phyloP scores from a whole-genome alignment of 2,797 vertebrate genomes.

The Malurus splendens region DNA sequence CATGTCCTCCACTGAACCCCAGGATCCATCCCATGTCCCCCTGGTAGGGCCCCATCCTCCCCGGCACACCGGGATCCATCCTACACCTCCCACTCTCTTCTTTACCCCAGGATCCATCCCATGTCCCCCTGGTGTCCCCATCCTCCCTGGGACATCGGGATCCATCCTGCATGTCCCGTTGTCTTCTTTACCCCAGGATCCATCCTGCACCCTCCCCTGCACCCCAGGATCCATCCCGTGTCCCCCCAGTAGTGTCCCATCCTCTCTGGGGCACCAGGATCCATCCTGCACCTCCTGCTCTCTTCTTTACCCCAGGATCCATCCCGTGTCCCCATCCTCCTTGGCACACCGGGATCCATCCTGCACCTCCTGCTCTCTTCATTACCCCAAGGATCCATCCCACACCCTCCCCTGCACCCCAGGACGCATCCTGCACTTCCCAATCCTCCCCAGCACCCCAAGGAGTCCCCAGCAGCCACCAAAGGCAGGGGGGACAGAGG shows the following conservation, averaged over 20 bases:
- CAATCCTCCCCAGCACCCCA: not conserved
- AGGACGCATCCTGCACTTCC: not conserved
- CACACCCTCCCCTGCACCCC: not conserved
- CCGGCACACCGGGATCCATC: no score
- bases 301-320: not conserved
- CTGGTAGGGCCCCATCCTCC: not conserved
- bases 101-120: no score
- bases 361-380: no score
- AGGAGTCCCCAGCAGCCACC: not conserved
- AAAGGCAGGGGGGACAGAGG: rapidly evolving
- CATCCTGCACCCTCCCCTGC: no score
- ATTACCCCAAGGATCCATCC: not conserved
- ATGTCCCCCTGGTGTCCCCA: no score
- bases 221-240: not conserved
- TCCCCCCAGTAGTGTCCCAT: not conserved
- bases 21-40: not conserved
- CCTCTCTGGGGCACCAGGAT: no score
- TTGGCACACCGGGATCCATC: no score
- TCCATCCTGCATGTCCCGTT: no score
- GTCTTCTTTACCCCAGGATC: not conserved
- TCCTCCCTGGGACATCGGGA: no score
- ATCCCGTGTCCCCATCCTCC: no score
- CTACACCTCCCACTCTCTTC: no score
- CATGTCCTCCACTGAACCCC: rapidly evolving
- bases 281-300: no score